Percentiles rank a stretch among this genome's conserved stretches.
These are phyloP conservation scores for Cecropterus lyciades DNA, from an alignment of 1,140 invertebrate species.

Conservation along the genomic window DNA sequence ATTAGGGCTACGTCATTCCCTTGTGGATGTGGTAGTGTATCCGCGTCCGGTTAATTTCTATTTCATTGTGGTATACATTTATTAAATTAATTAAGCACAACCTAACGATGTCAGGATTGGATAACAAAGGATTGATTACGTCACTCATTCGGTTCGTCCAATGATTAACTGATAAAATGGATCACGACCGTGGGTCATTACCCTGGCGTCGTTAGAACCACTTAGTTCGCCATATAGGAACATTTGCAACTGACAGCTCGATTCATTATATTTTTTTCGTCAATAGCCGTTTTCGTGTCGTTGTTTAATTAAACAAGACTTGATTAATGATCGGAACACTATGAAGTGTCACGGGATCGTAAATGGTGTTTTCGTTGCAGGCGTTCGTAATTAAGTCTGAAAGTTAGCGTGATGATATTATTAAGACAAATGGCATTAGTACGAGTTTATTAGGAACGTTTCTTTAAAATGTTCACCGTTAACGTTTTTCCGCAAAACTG, in stretches of 20 bases:
- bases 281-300: constrained; percentile 21
- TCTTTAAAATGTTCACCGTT: no score
- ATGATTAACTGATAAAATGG: constrained; percentile 45
- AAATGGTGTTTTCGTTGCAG: not conserved
- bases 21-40: no score
- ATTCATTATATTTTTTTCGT: constrained; percentile 41
- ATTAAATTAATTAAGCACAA: not conserved
- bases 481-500: no score
- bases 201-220: constrained; percentile 37
- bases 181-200: constrained; percentile 41
- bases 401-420: not conserved
- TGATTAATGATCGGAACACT: constrained; percentile 41
- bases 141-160: constrained; percentile 42
- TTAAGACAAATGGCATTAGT: not conserved
- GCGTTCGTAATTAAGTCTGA: not conserved
- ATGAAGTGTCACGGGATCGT: constrained; percentile 8
- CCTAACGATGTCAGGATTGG: constrained; percentile 9
- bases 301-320: constrained; percentile 43
- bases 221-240: constrained; percentile 25
- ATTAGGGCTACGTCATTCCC: no score
- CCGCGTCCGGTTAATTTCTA: not conserved
- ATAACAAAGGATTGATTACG: constrained; percentile 43
- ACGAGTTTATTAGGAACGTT: no score
- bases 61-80: not conserved
- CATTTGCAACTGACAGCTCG: constrained; percentile 37